Conservation (phyloP, 2,797 vertebrate species). For the Rachycentron canadum region DNA sequence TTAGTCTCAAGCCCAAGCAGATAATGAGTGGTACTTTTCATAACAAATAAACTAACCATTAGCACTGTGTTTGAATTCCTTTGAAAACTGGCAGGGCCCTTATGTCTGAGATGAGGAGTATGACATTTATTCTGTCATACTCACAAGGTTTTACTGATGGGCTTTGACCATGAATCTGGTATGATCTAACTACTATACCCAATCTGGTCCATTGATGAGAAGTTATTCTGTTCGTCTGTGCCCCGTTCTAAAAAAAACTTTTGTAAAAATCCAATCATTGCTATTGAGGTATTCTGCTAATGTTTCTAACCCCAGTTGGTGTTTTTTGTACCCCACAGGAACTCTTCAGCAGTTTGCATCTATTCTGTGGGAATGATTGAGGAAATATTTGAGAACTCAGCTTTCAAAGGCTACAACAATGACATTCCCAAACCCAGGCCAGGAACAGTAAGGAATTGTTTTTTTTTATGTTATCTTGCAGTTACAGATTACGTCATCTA, state of each 20-base stretch:
- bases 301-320: neutral
- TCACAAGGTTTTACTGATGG: neutral
- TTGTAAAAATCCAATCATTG: neutral
- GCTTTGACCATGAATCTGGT: neutral
- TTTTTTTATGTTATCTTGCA: conserved; percentile 17
- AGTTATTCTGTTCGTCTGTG: neutral
- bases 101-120: neutral
- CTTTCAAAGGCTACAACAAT: conserved; percentile 78
- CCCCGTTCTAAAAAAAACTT: neutral
- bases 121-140: neutral
- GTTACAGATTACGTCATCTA: neutral
- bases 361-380: conserved; percentile 82
- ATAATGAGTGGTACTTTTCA: neutral
- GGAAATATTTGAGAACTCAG: conserved; percentile 80
- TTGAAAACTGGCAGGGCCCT: neutral
- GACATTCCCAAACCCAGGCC: conserved; percentile 80
- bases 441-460: conserved; percentile 79
- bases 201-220: neutral
- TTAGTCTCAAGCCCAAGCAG: neutral
- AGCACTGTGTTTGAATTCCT: too few species aligned
- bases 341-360: conserved; percentile 85
- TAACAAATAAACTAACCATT: neutral
- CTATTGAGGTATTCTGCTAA: neutral
- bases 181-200: neutral
- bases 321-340: conserved; percentile 71